Percentiles rank a stretch among this genome's conserved stretches.
phyloP scores from a whole-genome alignment of 2,797 vertebrate genomes.

The Anguilla pacifica region DNA sequence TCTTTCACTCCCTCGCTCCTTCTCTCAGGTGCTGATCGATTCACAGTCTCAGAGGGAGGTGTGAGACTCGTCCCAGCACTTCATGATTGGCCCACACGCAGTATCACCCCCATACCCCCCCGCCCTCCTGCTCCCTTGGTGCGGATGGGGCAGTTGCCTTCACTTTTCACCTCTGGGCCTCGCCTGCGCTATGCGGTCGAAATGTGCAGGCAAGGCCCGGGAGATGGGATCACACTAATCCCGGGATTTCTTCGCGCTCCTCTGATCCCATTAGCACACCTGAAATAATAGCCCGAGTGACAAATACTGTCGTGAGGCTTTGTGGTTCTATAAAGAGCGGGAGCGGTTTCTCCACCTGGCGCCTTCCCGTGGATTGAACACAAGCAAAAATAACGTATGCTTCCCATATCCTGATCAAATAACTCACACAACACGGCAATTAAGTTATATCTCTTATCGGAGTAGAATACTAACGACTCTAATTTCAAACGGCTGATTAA shows the following conservation, averaged over 20 bases:
- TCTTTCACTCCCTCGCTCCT: constrained; percentile 40
- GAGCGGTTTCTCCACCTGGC: not conserved
- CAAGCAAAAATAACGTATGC: constrained; percentile 55
- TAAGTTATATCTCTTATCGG: constrained; percentile 55
- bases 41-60: constrained; percentile 43
- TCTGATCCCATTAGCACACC: constrained; percentile 78
- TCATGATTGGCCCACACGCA: constrained; percentile 56
- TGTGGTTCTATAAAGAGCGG: constrained; percentile 45
- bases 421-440: constrained; percentile 66
- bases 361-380: constrained; percentile 36
- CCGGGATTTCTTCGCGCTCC: constrained; percentile 50
- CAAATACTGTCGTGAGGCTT: constrained; percentile 59
- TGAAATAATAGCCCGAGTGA: constrained; percentile 75
- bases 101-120: constrained; percentile 40
- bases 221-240: constrained; percentile 50
- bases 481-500: constrained; percentile 35
- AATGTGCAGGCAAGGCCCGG: constrained; percentile 47
- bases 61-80: constrained; percentile 56
- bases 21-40: constrained; percentile 46
- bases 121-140: constrained; percentile 30
- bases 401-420: constrained; percentile 50
- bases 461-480: constrained; percentile 33
- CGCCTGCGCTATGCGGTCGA: constrained; percentile 32
- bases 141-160: constrained; percentile 41
- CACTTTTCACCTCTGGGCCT: constrained; percentile 47